Conservation (phyloP, 2,113 vertebrate species). For the Buteo buteo region DNA sequence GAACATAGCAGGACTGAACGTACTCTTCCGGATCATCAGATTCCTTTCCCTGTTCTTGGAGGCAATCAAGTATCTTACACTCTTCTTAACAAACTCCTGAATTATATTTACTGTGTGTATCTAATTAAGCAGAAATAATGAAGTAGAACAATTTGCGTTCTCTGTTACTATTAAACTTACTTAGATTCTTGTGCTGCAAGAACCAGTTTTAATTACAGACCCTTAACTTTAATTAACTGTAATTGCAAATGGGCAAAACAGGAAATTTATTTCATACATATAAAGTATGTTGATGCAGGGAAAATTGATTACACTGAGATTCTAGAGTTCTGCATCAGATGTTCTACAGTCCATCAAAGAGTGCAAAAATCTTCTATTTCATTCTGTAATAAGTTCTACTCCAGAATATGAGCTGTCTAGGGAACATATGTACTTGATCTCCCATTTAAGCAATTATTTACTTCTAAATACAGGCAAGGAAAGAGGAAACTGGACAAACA, state of each 20-base stretch:
- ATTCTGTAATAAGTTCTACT: not conserved
- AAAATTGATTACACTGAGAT: not conserved
- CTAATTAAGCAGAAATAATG: constrained; percentile 8
- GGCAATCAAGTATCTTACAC: not conserved
- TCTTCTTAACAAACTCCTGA: not conserved
- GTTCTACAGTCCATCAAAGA: not conserved
- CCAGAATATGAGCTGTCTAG: not conserved
- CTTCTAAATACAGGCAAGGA: not conserved
- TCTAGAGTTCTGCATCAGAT: not conserved
- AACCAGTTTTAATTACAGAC: not conserved
- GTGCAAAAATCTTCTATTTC: not conserved
- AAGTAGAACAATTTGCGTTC: not conserved
- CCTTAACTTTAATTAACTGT: not conserved
- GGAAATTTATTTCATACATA: not conserved
- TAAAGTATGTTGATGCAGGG: not conserved
- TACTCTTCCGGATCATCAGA: not conserved
- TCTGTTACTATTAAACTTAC: not conserved
- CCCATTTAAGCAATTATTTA: not conserved
- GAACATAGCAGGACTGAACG: not conserved
- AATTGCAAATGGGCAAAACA: not conserved
- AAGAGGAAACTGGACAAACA: not conserved
- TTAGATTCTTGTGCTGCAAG: not conserved
- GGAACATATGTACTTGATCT: not conserved
- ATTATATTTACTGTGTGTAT: not conserved
- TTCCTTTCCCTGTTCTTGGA: not conserved